Percentiles rank a stretch among this genome's conserved stretches.
phyloP scores from a whole-genome alignment of 1,140 invertebrate species.

The Euwallacea fornicatus region DNA sequence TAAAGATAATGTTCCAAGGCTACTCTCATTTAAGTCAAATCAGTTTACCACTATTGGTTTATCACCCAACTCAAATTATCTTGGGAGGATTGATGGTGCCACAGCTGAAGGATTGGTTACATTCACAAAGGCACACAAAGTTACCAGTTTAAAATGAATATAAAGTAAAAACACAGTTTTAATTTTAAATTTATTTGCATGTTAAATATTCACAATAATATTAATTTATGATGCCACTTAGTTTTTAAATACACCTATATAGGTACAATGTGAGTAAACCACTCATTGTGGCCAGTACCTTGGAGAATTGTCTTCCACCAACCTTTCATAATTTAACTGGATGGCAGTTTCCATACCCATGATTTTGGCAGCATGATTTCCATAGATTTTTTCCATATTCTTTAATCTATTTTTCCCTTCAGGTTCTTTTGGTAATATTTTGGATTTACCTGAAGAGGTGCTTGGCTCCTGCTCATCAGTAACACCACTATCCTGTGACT shows the following conservation, averaged over 20 bases:
- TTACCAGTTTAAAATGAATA: slow-evolving; percentile 30
- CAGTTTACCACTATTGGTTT: slow-evolving; percentile 60
- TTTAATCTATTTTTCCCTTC: slow-evolving; percentile 37
- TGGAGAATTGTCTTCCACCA: slow-evolving; percentile 64
- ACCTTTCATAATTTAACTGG: slow-evolving; percentile 65
- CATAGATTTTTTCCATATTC: slow-evolving; percentile 58
- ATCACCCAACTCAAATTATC: slow-evolving; percentile 63
- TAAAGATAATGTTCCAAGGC: slow-evolving; percentile 61
- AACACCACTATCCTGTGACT: not conserved
- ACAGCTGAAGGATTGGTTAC: slow-evolving; percentile 56
- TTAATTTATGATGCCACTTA: too few relatives aligned
- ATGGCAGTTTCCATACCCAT: slow-evolving; percentile 74
- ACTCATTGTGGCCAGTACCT: slow-evolving; percentile 63
- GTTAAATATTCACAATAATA: slow-evolving; percentile 49
- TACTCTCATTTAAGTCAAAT: slow-evolving; percentile 60
- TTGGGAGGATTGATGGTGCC: slow-evolving; percentile 59
- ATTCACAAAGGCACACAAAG: slow-evolving; percentile 39
- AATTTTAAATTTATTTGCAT: slow-evolving; percentile 63
- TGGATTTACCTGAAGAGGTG: not conserved
- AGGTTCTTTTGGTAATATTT: slow-evolving; percentile 29
- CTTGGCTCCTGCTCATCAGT: too few relatives aligned
- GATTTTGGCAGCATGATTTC: slow-evolving; percentile 65
- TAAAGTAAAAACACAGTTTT: not conserved
- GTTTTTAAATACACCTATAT: too few relatives aligned
- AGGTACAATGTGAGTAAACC: too few relatives aligned